A percentile compares a stretch with the other conserved stretches of the same genome.
Conservation (phyloP, 2,888 invertebrate species). For the Drosophila setosimentum region DNA sequence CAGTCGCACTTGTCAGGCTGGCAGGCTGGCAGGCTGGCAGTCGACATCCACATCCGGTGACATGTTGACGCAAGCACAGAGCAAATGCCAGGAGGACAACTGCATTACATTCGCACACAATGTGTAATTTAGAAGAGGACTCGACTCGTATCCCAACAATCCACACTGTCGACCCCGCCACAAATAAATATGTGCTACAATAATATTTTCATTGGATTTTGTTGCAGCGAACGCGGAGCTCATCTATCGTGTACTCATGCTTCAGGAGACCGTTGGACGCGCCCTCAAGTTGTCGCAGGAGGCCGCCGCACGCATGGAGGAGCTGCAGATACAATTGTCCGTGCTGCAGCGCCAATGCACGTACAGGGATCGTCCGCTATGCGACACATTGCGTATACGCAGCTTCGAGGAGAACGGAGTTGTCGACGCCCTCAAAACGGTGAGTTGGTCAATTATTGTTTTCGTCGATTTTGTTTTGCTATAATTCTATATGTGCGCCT, state of each 20-base stretch:
- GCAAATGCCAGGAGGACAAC: constrained; percentile 49
- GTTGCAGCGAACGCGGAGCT: constrained; percentile 84
- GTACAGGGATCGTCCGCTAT: constrained; percentile 89
- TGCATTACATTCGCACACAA: constrained; percentile 70
- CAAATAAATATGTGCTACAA: constrained; percentile 61
- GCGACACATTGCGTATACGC: constrained; percentile 90
- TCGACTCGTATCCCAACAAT: constrained; percentile 15
- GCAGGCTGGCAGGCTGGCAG: constrained; percentile 19
- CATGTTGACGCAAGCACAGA: constrained; percentile 47
- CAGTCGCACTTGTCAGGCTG: background rate
- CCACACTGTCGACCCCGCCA: background rate
- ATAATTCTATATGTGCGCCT: background rate
- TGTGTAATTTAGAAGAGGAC: constrained; percentile 67
- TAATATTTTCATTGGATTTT: constrained; percentile 67
- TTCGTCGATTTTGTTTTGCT: background rate
- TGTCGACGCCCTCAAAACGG: constrained; percentile 85
- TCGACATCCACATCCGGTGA: constrained; percentile 45
- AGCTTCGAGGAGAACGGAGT: constrained; percentile 87
- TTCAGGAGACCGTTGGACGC: constrained; percentile 84
- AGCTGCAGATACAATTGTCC: constrained; percentile 85
- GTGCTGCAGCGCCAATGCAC: constrained; percentile 88
- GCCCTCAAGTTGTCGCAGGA: constrained; percentile 85
- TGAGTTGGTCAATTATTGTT: constrained; percentile 58
- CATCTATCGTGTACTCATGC: constrained; percentile 84
- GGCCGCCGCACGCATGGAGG: constrained; percentile 85